Evolutionary conservation across 2,797 vertebrate species (phyloP).

Genomic region (Sebastolobus altivelis): DNA sequence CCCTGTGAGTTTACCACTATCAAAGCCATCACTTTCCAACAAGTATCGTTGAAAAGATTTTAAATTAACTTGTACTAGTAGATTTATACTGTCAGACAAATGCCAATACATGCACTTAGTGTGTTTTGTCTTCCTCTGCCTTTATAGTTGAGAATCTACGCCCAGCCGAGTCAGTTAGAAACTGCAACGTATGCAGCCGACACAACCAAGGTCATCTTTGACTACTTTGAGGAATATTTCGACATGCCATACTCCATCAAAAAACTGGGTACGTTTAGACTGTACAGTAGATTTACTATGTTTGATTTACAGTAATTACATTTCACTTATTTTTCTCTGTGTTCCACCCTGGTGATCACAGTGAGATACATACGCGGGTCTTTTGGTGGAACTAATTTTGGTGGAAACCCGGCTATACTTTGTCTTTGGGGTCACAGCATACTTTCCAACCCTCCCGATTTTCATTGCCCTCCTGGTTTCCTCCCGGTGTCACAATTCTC

Average conservation of each 20-base stretch:
- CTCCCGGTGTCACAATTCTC: too few relatives aligned
- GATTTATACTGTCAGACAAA: not conserved
- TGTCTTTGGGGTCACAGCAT: not conserved
- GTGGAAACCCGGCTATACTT: not conserved
- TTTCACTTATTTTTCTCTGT: not conserved
- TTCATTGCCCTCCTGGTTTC: too few relatives aligned
- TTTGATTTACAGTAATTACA: not conserved
- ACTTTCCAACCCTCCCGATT: too few relatives aligned
- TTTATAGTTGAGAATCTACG: conserved; percentile 91
- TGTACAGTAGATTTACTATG: not conserved
- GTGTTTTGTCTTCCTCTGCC: conserved; percentile 19
- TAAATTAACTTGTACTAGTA: not conserved
- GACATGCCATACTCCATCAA: conserved; percentile 90
- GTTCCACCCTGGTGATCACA: not conserved
- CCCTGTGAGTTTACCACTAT: conserved; percentile 86
- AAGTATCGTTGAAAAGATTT: not conserved
- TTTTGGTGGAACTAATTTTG: too few relatives aligned
- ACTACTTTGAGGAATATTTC: conserved; percentile 95
- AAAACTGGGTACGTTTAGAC: conserved; percentile 89
- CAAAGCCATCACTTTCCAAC: not conserved
- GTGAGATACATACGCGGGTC: too few relatives aligned
- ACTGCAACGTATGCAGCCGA: conserved; percentile 92
- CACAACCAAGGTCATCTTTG: conserved; percentile 88
- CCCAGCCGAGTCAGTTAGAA: conserved; percentile 87
- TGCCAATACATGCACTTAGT: not conserved